Base-by-base conservation (phyloP, 2,888 invertebrate genomes). In the Achlya flavicornis region DNA sequence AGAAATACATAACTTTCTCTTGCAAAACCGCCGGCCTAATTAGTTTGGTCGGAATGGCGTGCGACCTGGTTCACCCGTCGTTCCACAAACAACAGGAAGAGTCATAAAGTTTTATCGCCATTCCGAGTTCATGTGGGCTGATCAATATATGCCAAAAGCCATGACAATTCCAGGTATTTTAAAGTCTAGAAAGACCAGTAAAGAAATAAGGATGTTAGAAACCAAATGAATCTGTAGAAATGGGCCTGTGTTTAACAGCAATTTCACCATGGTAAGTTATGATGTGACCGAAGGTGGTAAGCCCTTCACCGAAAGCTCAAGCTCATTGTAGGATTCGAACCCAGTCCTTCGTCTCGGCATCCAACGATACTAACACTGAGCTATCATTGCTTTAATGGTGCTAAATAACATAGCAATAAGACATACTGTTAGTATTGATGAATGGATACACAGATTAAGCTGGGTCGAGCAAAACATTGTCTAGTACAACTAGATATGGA, bases 101-200 rank as follows among this genome's bases (percentile, higher is more conserved):
- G 69, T 77, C 82, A 77, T 90, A 88, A 90, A 88, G 67, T 83
- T 89, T 89, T 88, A 89, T 88, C 78, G 86, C 76, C 77, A 75
- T 70, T 73, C 69, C 69, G 70, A 57, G 65, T 67, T 64, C 65
- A 63, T 63, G 68, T 69, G 68, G 69, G 69, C 66, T 68, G 68
- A 48, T 68, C 53, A 43, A 57, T 57, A 59, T 65, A 74, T 79
- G 80, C 81, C 80, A 81, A 83, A 73, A 75, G 61, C 68, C 71
- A 70, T 71, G 70, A 72, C 68, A 72, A 71, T 73, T 73, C 69
- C 74, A 76, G 75, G 76, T 74, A 77, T 64, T 64, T 63, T 46
- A 63, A 32, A 67, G 6, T 59, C 16, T 6, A 16, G 41, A 35
- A 59, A 8, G 38, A 16, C 11, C 16, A 10, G 53, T 53, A 53